Evolutionary conservation across 2,113 vertebrate genomes (phyloP).

Genomic region (Embiotoca jacksoni): DNA sequence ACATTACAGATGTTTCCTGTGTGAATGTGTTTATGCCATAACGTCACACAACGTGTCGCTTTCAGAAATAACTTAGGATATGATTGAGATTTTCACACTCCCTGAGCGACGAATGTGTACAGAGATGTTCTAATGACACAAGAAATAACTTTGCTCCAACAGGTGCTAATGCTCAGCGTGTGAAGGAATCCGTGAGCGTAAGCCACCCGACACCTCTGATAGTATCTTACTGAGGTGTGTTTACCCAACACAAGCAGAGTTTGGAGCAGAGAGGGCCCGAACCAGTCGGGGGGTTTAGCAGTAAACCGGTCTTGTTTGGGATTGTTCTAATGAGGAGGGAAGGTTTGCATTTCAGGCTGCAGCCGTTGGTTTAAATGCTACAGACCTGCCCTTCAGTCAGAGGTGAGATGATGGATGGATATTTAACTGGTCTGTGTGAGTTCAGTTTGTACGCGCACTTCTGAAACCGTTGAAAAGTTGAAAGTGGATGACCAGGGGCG

Average conservation of each 20-base stretch:
- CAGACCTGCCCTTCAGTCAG: constrained; percentile 23
- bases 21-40: constrained; percentile 42
- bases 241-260: constrained; percentile 63
- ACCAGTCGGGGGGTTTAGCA: constrained; percentile 23
- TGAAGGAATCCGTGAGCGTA: constrained; percentile 50
- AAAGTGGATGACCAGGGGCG: constrained; percentile 11
- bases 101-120: background rate
- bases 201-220: constrained; percentile 67
- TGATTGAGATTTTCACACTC: constrained; percentile 1
- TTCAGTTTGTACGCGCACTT: constrained; percentile 2
- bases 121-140: background rate
- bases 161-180: constrained; percentile 41
- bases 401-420: constrained; percentile 29
- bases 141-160: constrained; percentile 31
- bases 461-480: constrained; percentile 12
- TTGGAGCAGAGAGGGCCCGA: constrained; percentile 18
- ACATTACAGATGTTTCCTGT: constrained; percentile 69
- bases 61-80: constrained; percentile 22
- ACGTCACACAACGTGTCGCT: constrained; percentile 11
- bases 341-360: constrained; percentile 45
- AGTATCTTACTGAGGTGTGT: constrained; percentile 58
- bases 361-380: constrained; percentile 28
- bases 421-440: constrained; percentile 21
- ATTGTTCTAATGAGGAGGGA: constrained; percentile 38
- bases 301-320: constrained; percentile 40